These are phyloP conservation scores for Branchinecta sandiegonensis DNA, from an alignment of 2,888 invertebrate genomes.

Conservation along the genomic window DNA sequence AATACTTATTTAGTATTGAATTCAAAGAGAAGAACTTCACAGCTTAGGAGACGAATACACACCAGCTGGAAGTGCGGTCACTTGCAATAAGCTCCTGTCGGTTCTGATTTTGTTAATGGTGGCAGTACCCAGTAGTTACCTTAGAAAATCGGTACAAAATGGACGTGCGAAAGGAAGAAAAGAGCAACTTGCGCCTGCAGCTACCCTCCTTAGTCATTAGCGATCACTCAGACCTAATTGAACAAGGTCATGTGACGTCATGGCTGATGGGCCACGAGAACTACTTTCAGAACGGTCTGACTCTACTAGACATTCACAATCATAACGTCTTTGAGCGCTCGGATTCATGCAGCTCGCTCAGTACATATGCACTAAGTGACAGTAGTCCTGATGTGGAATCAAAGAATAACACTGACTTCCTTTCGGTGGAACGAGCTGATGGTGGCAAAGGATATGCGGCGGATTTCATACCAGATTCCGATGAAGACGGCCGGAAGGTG, in stretches of 20 bases:
- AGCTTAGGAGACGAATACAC: too few species aligned
- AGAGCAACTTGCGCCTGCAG: background rate
- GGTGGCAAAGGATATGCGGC: background rate
- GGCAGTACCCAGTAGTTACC: too few species aligned
- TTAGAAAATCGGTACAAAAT: background rate
- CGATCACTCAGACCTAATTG: background rate
- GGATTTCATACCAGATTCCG: background rate
- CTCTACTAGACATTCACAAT: background rate
- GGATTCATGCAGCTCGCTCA: constrained; percentile 10
- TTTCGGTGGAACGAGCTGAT: background rate
- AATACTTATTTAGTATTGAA: too few species aligned
- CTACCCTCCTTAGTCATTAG: background rate
- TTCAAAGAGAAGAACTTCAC: too few species aligned
- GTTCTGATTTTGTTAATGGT: too few species aligned
- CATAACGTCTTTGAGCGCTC: background rate
- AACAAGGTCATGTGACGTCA: constrained; percentile 15
- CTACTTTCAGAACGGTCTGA: constrained; percentile 8
- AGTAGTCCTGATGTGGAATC: constrained; percentile 1
- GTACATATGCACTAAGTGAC: constrained; percentile 12
- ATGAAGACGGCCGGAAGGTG: background rate
- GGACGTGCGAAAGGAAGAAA: background rate
- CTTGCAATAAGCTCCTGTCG: too few species aligned
- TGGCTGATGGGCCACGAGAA: constrained; percentile 8
- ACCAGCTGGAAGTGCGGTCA: too few species aligned
- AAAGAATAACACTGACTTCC: background rate